These are phyloP conservation scores for Cydia amplana DNA, from an alignment of 1,140 invertebrate genomes.

Conservation along the genomic window DNA sequence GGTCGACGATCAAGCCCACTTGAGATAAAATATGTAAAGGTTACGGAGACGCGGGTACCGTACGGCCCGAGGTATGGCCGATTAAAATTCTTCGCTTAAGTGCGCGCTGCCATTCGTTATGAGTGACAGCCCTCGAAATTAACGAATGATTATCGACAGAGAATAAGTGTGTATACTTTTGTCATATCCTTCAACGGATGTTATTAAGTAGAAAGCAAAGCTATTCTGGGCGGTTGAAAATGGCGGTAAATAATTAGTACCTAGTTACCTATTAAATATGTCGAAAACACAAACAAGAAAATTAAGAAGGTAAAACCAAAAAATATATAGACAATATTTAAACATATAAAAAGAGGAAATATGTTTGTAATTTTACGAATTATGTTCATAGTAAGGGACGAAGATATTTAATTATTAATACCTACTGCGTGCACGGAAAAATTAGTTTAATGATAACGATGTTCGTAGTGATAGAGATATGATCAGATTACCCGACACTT, in stretches of 20 bases:
- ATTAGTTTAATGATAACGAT: not conserved
- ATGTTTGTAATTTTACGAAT: not conserved
- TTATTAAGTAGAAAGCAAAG: not conserved
- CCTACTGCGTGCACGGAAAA: constrained; percentile 9
- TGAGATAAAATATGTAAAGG: constrained; percentile 76
- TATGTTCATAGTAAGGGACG: not conserved
- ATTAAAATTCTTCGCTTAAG: constrained; percentile 58
- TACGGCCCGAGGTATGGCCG: constrained; percentile 47
- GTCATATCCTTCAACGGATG: constrained; percentile 13
- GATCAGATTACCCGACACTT: constrained; percentile 11
- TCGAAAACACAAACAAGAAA: too few species aligned
- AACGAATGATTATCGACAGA: not conserved
- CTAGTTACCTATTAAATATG: too few species aligned
- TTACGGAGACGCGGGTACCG: constrained; percentile 53
- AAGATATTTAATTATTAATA: not conserved
- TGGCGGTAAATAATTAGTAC: not conserved
- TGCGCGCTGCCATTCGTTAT: constrained; percentile 30
- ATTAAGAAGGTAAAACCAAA: too few species aligned
- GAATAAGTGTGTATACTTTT: not conserved
- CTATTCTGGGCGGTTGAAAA: not conserved
- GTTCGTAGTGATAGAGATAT: constrained; percentile 15
- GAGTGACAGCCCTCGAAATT: constrained; percentile 25
- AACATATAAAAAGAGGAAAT: not conserved
- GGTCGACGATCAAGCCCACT: constrained; percentile 68
- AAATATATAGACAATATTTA: too few species aligned